These are phyloP conservation scores for Phoenoteleia sp. DNA, from an alignment of 2,888 invertebrate genomes.

Conservation along the genomic window DNA sequence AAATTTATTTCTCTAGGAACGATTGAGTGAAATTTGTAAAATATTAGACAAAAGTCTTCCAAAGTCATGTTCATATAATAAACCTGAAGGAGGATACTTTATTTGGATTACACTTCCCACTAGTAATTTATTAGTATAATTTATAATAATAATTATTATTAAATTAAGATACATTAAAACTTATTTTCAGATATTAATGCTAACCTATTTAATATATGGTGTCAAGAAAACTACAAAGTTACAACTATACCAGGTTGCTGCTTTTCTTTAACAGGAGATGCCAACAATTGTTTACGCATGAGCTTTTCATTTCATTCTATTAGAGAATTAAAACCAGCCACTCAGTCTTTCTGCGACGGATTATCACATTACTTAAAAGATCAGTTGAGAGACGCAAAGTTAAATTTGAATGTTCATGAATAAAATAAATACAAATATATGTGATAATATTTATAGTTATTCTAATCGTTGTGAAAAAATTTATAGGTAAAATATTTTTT, in stretches of 20 bases:
- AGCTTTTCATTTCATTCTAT: slow-evolving; percentile 87
- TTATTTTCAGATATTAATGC: slow-evolving; percentile 81
- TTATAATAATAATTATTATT: too few relatives aligned
- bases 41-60: slow-evolving; percentile 86
- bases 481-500: too few relatives aligned
- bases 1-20: slow-evolving; percentile 81
- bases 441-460: not conserved
- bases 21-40: slow-evolving; percentile 86
- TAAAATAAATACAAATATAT: not conserved
- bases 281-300: slow-evolving; percentile 86
- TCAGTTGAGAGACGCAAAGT: slow-evolving; percentile 29
- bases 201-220: slow-evolving; percentile 85
- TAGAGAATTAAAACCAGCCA: slow-evolving; percentile 84
- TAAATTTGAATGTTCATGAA: not conserved
- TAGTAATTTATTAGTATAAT: too few relatives aligned
- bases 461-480: too few relatives aligned
- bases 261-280: slow-evolving; percentile 85
- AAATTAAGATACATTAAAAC: too few relatives aligned
- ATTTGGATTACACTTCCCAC: slow-evolving; percentile 88
- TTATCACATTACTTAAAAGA: slow-evolving; percentile 81
- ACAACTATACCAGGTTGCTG: slow-evolving; percentile 86
- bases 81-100: slow-evolving; percentile 89
- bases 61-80: slow-evolving; percentile 84
- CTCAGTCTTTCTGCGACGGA: slow-evolving; percentile 84
- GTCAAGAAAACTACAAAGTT: slow-evolving; percentile 86